phyloP scores from a whole-genome alignment of 2,113 vertebrate species.

The Leiothrix lutea region DNA sequence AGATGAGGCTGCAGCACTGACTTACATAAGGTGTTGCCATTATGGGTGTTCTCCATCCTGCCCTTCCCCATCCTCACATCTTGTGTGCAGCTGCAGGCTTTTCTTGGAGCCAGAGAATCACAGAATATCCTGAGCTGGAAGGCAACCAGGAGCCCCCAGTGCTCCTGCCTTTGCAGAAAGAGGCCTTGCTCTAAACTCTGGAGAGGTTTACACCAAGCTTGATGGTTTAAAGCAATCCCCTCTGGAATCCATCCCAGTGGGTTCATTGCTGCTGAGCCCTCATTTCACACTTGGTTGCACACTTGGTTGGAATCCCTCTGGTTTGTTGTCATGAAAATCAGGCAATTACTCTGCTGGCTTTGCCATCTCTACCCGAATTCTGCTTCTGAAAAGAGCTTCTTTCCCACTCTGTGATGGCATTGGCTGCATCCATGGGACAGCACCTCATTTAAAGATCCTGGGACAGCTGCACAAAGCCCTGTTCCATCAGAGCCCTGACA shows the following conservation, averaged over 20 bases:
- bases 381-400: neutral
- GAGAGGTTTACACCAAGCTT: neutral
- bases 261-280: neutral
- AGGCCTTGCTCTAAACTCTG: neutral
- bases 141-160: neutral
- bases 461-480: neutral
- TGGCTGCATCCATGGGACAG: neutral
- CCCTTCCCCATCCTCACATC: neutral
- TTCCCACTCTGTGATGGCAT: fast-evolving
- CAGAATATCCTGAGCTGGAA: neutral
- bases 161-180: neutral
- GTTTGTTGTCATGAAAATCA: neutral
- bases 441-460: neutral
- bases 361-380: neutral
- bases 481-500: neutral
- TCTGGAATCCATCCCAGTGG: neutral
- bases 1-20: neutral
- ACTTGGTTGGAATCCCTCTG: neutral
- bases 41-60: neutral
- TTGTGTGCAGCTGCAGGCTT: neutral
- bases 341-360: neutral
- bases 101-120: neutral
- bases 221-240: neutral
- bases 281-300: neutral
- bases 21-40: neutral